These are phyloP conservation scores for Plodia interpunctella DNA, from an alignment of 1,140 invertebrate species.

Conservation along the genomic window DNA sequence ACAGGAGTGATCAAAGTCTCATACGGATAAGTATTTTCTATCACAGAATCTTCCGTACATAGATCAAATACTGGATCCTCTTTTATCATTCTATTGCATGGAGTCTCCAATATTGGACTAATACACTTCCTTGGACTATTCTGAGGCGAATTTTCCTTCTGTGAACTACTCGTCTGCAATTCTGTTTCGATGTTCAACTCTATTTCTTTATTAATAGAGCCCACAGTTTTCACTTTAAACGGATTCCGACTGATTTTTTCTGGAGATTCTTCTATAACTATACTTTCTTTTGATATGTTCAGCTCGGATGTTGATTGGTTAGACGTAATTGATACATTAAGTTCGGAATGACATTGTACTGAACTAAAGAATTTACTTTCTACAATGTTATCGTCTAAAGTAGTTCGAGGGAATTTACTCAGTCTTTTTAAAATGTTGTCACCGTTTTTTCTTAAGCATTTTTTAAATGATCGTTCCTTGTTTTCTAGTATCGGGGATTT, in stretches of 20 bases:
- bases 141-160: constrained; percentile 45
- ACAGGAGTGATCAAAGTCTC: constrained; percentile 46
- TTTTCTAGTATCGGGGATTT: constrained; percentile 70
- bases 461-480: constrained; percentile 55
- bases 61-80: constrained; percentile 22
- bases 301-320: constrained; percentile 10
- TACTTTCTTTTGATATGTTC: constrained; percentile 20
- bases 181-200: background rate
- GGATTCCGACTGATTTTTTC: constrained; percentile 28
- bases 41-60: constrained; percentile 46
- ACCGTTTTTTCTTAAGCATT: constrained; percentile 41
- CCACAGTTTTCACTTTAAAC: constrained; percentile 16
- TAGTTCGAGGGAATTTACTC: constrained; percentile 65
- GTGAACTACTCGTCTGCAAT: constrained; percentile 20
- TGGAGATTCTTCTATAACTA: constrained; percentile 41
- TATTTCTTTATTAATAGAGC: constrained; percentile 8
- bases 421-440: constrained; percentile 52
- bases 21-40: constrained; percentile 57
- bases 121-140: constrained; percentile 34
- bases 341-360: background rate
- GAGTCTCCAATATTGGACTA: constrained; percentile 51
- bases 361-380: constrained; percentile 68
- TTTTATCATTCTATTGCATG: constrained; percentile 24
- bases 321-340: background rate
- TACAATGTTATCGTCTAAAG: constrained; percentile 57